phyloP scores from a whole-genome alignment of 92 coral and sea anemone species.

The Ricordea florida region DNA sequence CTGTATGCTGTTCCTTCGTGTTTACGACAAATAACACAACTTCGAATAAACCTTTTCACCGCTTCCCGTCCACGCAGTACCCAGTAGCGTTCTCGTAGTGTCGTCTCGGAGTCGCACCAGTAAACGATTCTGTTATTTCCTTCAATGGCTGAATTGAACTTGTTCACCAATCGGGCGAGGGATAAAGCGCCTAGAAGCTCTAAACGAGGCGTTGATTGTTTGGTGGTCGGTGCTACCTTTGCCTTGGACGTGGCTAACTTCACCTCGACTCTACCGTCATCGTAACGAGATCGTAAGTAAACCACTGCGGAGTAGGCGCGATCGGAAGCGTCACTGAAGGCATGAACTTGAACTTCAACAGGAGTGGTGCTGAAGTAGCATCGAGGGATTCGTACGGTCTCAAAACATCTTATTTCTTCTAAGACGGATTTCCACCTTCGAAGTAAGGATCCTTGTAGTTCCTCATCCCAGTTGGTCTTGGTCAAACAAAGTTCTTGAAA shows the following conservation, averaged over 20 bases:
- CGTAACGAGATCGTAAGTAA: conserved; percentile 15
- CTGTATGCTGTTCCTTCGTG: too few relatives aligned
- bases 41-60: too few relatives aligned
- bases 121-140: conserved; percentile 3
- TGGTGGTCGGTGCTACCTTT: conserved; percentile 4
- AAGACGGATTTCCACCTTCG: conserved; percentile 43
- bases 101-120: conserved; percentile 55
- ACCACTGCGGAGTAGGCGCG: conserved; percentile 34
- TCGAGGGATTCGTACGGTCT: conserved; percentile 47
- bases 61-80: too few relatives aligned
- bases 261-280: conserved; percentile 26
- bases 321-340: conserved; percentile 15
- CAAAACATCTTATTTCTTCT: conserved; percentile 29
- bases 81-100: too few relatives aligned
- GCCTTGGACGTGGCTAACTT: conserved; percentile 16
- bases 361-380: conserved; percentile 34
- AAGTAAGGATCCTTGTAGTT: conserved; percentile 36
- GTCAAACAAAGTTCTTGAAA: conserved; percentile 70
- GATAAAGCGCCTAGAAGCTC: conserved; percentile 36
- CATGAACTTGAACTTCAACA: conserved; percentile 8
- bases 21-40: too few relatives aligned
- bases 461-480: conserved; percentile 63
- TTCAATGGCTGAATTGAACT: conserved; percentile 22
- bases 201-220: conserved; percentile 21
- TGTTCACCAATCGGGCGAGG: conserved; percentile 51